phyloP scores from a whole-genome alignment of 2,888 invertebrate species.

The Agrochola macilenta region DNA sequence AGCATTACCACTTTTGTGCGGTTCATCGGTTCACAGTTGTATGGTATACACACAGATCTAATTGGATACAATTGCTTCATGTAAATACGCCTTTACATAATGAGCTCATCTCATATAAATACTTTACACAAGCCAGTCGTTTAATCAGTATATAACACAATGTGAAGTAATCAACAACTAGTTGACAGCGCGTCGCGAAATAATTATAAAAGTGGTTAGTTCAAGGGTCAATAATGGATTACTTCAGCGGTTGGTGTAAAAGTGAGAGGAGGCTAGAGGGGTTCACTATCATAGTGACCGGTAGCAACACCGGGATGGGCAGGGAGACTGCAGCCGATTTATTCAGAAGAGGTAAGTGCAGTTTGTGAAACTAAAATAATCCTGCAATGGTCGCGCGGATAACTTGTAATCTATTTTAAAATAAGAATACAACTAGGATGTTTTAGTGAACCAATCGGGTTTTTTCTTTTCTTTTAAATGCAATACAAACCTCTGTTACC shows the following conservation, averaged over 20 bases:
- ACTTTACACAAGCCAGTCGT: background rate
- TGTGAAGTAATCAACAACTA: background rate
- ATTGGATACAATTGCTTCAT: background rate
- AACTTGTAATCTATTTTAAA: too few species aligned
- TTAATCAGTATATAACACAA: background rate
- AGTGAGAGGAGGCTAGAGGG: slow-evolving; percentile 88
- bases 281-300: slow-evolving; percentile 87
- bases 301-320: slow-evolving; percentile 93
- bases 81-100: slow-evolving; percentile 1
- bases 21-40: too few species aligned
- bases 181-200: background rate
- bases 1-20: too few species aligned
- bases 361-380: background rate
- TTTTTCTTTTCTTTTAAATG: too few species aligned
- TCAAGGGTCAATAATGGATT: slow-evolving; percentile 74
- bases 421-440: too few species aligned
- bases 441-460: too few species aligned
- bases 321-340: slow-evolving; percentile 92
- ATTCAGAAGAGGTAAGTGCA: slow-evolving; percentile 80
- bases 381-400: too few species aligned
- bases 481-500: too few species aligned
- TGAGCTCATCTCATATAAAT: background rate
- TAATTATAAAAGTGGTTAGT: background rate
- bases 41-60: too few species aligned
- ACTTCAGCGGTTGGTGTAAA: slow-evolving; percentile 82